Evolutionary conservation across 2,888 invertebrate species (phyloP).

Genomic region (Epinotia demarniana): DNA sequence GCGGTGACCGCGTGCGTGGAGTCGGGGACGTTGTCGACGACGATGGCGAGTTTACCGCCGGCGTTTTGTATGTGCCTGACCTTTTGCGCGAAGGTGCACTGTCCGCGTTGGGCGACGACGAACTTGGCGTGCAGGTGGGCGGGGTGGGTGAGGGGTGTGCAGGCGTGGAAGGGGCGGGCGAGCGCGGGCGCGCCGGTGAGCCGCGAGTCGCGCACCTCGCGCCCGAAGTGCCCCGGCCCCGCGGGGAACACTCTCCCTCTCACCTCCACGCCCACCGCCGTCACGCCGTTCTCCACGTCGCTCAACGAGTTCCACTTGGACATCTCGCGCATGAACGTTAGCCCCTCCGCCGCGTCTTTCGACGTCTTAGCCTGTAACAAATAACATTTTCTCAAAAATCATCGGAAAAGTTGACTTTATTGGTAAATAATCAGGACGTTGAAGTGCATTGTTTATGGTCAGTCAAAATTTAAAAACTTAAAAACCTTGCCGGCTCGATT

Average conservation of each 20-base stretch:
- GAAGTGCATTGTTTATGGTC: too few relatives aligned
- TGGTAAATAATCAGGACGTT: too few relatives aligned
- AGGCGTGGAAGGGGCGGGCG: constrained; percentile 89
- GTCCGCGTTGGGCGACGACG: constrained; percentile 94
- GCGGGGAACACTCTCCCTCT: constrained; percentile 81
- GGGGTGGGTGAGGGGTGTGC: constrained; percentile 83
- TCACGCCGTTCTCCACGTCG: constrained; percentile 80
- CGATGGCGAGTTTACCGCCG: constrained; percentile 93
- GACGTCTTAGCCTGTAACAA: constrained; percentile 90
- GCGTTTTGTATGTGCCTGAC: constrained; percentile 92
- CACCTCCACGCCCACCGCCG: constrained; percentile 66
- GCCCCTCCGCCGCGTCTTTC: constrained; percentile 95
- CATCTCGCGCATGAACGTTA: constrained; percentile 99
- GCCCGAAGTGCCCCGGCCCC: constrained; percentile 96
- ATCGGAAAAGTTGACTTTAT: too few relatives aligned
- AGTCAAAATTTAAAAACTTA: too few relatives aligned
- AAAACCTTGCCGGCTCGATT: too few relatives aligned
- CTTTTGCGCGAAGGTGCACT: constrained; percentile 98
- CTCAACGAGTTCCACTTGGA: constrained; percentile 93
- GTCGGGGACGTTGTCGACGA: constrained; percentile 92
- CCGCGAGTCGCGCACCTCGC: constrained; percentile 87
- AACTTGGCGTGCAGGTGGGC: constrained; percentile 88
- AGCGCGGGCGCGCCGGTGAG: constrained; percentile 87
- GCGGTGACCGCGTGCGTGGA: constrained; percentile 90
- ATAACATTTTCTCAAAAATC: too few relatives aligned